Conservation (phyloP, 2,888 invertebrate genomes). For the Rotaria sp. region DNA sequence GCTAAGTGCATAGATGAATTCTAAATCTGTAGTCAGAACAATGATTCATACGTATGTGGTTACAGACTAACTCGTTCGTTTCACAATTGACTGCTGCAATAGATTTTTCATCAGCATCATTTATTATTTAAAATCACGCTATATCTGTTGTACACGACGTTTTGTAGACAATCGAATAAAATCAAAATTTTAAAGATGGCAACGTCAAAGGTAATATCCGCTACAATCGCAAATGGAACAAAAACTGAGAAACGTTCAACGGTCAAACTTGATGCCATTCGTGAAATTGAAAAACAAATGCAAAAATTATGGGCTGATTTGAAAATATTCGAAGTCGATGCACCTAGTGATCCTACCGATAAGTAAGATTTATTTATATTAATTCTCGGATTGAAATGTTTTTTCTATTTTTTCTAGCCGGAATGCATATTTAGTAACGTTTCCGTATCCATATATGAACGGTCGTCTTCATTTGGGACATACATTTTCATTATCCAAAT, state of each 20-base stretch:
- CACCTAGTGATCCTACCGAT: conserved; percentile 62
- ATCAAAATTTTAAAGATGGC: neutral
- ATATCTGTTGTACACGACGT: neutral
- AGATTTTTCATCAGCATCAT: too few species aligned
- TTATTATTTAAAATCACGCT: neutral
- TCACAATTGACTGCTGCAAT: neutral
- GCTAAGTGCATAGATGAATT: too few species aligned
- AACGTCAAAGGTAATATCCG: neutral
- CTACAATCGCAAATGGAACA: neutral
- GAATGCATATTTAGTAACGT: conserved; percentile 84
- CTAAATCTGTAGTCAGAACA: too few species aligned
- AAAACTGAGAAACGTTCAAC: conserved; percentile 70
- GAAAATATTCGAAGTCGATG: conserved; percentile 75
- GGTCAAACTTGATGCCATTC: conserved; percentile 85
- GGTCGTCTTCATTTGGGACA: conserved; percentile 93
- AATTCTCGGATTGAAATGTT: neutral
- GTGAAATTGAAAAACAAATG: conserved; percentile 76
- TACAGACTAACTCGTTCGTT: too few species aligned
- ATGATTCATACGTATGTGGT: too few species aligned
- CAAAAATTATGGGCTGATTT: conserved; percentile 77
- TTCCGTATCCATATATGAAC: conserved; percentile 99
- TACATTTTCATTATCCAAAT: conserved; percentile 89
- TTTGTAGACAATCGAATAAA: neutral
- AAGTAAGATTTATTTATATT: conserved; percentile 44
- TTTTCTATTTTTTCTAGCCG: neutral